Conservation (phyloP, 1,140 invertebrate species). For the Drosophila paulistorum region DNA sequence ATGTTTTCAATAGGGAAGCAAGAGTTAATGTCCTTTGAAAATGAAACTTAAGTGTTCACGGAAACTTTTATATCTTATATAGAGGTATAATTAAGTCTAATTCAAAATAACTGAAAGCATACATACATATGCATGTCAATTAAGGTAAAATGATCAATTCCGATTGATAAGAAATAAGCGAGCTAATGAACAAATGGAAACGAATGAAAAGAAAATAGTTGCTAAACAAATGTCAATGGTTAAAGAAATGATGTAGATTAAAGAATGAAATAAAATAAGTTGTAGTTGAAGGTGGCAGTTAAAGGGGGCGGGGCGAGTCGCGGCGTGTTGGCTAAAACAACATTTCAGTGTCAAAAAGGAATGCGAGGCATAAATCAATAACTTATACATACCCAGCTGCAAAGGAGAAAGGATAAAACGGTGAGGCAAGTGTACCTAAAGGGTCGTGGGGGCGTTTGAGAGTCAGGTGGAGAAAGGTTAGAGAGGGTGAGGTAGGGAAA, state of each 20-base stretch:
- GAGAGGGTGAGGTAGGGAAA: background rate
- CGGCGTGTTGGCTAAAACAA: background rate
- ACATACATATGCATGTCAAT: background rate
- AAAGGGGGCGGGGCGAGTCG: constrained; percentile 8
- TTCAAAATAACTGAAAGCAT: background rate
- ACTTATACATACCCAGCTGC: constrained; percentile 38
- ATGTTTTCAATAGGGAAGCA: too few relatives aligned
- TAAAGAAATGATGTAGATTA: constrained; percentile 11
- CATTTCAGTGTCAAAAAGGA: constrained; percentile 53
- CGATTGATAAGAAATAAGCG: constrained; percentile 1
- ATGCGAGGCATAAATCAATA: constrained; percentile 59
- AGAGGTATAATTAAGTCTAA: constrained; percentile 4
- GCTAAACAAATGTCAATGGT: constrained; percentile 7
- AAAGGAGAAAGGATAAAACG: background rate
- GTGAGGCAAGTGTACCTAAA: background rate
- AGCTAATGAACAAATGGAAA: constrained; percentile 3
- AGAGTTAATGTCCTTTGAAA: too few relatives aligned
- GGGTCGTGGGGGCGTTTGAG: background rate
- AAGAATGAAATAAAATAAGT: constrained; percentile 6
- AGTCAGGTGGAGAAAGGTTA: background rate
- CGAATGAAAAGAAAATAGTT: background rate
- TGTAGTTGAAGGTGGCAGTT: background rate
- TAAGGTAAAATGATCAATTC: background rate
- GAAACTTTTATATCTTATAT: background rate
- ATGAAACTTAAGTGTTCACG: too few relatives aligned